Percentiles rank a stretch among this genome's conserved stretches.
phyloP scores from a whole-genome alignment of 2,797 vertebrate genomes.

The Scolopax rusticola region DNA sequence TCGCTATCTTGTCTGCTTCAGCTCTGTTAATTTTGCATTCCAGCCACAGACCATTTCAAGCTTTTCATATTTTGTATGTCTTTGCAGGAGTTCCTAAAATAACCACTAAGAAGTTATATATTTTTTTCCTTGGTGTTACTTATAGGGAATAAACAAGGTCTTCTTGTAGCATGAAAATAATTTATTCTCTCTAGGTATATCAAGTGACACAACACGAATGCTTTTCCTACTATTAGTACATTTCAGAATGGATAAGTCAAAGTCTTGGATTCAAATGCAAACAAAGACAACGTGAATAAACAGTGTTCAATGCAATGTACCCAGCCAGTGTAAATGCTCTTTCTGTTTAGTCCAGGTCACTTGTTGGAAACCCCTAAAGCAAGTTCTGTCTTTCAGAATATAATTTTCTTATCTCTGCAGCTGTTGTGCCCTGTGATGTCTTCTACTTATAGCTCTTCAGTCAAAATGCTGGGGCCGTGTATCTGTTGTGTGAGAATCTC shows the following conservation, averaged over 20 bases:
- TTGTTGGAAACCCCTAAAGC: not conserved
- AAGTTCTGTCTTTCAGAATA: not conserved
- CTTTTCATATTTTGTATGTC: not conserved
- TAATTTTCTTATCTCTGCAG: not conserved
- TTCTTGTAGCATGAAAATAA: not conserved
- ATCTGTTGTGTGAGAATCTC: not conserved
- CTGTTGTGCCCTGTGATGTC: not conserved
- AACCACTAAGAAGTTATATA: rapidly evolving
- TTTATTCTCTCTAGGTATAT: not conserved
- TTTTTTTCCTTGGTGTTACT: not conserved
- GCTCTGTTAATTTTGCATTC: not conserved
- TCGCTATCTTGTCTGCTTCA: not conserved
- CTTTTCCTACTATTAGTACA: not conserved
- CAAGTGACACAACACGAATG: not conserved
- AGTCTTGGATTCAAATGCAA: not conserved
- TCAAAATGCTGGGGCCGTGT: not conserved
- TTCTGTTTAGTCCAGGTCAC: not conserved
- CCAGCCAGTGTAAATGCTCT: too few species aligned
- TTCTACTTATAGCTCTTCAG: not conserved
- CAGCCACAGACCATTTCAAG: not conserved
- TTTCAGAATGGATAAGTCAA: not conserved
- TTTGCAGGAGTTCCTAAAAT: not conserved
- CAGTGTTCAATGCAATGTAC: rapidly evolving
- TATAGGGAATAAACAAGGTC: not conserved
- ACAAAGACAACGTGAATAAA: not conserved